Base-by-base conservation (phyloP, 2,113 vertebrate species). In the Elaphurus davidianus region DNA sequence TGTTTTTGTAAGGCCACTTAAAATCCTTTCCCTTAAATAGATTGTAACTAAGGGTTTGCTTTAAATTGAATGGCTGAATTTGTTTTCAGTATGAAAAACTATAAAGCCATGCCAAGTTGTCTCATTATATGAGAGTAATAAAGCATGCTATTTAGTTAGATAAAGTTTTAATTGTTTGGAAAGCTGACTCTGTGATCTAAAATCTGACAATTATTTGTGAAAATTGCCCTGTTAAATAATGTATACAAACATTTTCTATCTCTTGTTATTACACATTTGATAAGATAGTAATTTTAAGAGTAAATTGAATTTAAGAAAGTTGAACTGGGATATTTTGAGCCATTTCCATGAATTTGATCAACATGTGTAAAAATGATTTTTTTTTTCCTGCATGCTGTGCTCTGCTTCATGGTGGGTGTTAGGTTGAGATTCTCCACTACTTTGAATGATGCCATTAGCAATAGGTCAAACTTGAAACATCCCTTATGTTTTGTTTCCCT, bases 381-480 rank as follows among this genome's bases (percentile, higher is more conserved):
- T 96, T 94, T 27, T 93, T 89, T 52, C 14, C 36, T 88, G 17
- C 45, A 36, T 90, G 90, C 79, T 45, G 82, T 90, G 28, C 2
- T 60, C 86, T 96, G 15, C n/a, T 90, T 87, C n/a, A 25, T 16
- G 74, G 21, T 87, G 13, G 8, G 2, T 88, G 6, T 84, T 95
- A 64, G 33, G 11, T 54, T 90, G 81, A 88, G 33, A 78, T 54
- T 87, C 21, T 91, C 94, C 27, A 13, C 45, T 52, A 60, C 17
- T 91, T 93, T 95, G 47, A 81, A 13, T 84, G 50, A 93, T 97
- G 7, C 45, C 43, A 36, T 97, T 83, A 83, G 8, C 23, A 94
- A 33, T 74, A 92, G 40, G 8, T 90, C 84, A 94, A 30, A 57
- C 60, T 40, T 84, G 4, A 96, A 45, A 71, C 14, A 57, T 89